These are phyloP conservation scores for Aspiorhynchus laticeps DNA, from an alignment of 2,113 vertebrate genomes.

Conservation along the genomic window DNA sequence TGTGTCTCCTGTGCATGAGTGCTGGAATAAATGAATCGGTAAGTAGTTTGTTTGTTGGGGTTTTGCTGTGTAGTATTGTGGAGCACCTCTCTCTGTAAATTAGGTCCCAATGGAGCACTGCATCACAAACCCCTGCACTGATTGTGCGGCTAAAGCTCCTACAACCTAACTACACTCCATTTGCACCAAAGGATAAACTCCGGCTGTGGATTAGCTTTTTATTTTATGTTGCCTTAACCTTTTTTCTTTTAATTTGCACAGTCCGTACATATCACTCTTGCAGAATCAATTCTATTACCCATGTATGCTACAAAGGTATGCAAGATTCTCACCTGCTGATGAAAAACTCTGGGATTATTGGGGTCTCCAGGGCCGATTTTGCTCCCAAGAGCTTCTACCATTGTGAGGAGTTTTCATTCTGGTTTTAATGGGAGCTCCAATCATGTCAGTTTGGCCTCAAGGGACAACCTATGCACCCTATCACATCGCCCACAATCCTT, in stretches of 20 bases:
- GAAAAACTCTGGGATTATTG: not conserved
- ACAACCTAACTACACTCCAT: constrained; percentile 27
- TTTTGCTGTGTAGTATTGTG: constrained; percentile 41
- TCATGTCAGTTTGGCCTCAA: constrained; percentile 51
- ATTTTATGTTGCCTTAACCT: not conserved
- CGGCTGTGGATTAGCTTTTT: not conserved
- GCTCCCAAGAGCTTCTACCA: constrained; percentile 21
- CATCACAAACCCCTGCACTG: constrained; percentile 34
- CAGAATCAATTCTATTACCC: not conserved
- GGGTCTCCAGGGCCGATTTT: constrained; percentile 10
- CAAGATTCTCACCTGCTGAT: constrained; percentile 21
- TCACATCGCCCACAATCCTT: constrained; percentile 34
- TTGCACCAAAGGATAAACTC: constrained; percentile 32
- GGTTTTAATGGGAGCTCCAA: constrained; percentile 45
- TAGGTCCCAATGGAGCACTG: constrained; percentile 40
- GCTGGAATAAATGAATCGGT: constrained; percentile 49
- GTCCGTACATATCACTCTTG: not conserved
- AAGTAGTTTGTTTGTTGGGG: constrained; percentile 52
- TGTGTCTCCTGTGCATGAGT: constrained; percentile 44
- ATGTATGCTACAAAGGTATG: not conserved
- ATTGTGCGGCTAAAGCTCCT: constrained; percentile 29
- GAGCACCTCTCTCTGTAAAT: constrained; percentile 49
- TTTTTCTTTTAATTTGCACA: not conserved
- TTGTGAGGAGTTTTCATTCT: constrained; percentile 42
- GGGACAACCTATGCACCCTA: constrained; percentile 43